These are phyloP conservation scores for Tipula unca DNA, from an alignment of 2,888 invertebrate genomes.

Conservation along the genomic window DNA sequence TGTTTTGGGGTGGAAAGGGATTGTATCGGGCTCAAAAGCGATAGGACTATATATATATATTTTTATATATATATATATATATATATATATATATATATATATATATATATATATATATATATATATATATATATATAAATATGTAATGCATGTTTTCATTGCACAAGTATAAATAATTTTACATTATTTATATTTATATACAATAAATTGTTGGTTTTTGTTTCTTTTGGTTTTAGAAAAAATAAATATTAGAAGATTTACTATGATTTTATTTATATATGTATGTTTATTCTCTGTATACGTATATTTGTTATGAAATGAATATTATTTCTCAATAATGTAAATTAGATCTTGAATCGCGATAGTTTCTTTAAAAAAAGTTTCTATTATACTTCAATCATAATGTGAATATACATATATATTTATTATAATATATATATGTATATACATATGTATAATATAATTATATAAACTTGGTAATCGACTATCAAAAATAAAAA, in stretches of 20 bases:
- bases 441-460: background rate
- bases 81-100: too few species aligned
- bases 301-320: background rate
- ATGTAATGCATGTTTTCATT: too few species aligned
- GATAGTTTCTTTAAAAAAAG: background rate
- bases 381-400: slow-evolving; percentile 8
- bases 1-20: too few species aligned
- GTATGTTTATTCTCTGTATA: background rate
- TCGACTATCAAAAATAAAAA: background rate
- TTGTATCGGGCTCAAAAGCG: too few species aligned
- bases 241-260: background rate
- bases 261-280: background rate
- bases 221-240: too few species aligned
- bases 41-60: too few species aligned
- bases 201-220: too few species aligned
- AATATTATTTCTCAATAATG: background rate
- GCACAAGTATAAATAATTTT: too few species aligned
- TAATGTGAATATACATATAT: background rate
- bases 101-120: too few species aligned
- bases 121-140: too few species aligned
- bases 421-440: background rate
- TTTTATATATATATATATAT: too few species aligned
- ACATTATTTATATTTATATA: too few species aligned
- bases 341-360: slow-evolving; percentile 8
- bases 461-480: background rate